phyloP scores from a whole-genome alignment of 2,113 vertebrate species.

The Tachuris rubrigastra region DNA sequence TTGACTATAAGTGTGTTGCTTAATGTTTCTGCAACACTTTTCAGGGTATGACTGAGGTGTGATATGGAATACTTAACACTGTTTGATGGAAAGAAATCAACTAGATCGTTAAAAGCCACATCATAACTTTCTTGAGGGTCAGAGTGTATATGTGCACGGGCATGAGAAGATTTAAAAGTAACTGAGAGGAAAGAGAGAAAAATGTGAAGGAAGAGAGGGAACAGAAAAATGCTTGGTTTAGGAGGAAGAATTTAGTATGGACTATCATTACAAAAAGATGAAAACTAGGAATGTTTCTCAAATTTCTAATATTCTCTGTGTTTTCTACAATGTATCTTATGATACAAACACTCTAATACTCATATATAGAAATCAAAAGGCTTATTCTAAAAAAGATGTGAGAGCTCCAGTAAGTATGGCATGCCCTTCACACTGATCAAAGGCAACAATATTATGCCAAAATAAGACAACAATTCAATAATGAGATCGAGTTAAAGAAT shows the following conservation, averaged over 20 bases:
- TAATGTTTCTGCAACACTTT: not conserved
- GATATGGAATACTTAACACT: not conserved
- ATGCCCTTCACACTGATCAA: not conserved
- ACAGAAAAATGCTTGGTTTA: not conserved
- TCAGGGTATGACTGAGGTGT: not conserved
- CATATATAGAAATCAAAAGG: not conserved
- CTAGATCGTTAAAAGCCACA: not conserved
- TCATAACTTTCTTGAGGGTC: not conserved
- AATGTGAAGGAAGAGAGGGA: not conserved
- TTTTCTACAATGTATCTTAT: not conserved
- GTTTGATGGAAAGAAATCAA: not conserved
- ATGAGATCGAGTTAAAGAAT: not conserved
- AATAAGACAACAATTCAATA: slow-evolving; percentile 7
- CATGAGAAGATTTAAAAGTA: not conserved
- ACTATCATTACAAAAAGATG: not conserved
- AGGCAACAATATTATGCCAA: not conserved
- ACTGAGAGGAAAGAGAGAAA: not conserved
- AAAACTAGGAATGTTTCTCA: not conserved
- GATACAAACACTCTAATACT: not conserved
- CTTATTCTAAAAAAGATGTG: not conserved
- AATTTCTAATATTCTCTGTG: not conserved
- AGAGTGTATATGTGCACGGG: not conserved
- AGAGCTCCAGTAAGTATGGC: not conserved
- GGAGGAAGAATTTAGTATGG: not conserved
- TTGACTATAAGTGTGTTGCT: not conserved